These are phyloP conservation scores for Microcebus tavaratra DNA, from an alignment of 2,113 vertebrate species.

Conservation along the genomic window DNA sequence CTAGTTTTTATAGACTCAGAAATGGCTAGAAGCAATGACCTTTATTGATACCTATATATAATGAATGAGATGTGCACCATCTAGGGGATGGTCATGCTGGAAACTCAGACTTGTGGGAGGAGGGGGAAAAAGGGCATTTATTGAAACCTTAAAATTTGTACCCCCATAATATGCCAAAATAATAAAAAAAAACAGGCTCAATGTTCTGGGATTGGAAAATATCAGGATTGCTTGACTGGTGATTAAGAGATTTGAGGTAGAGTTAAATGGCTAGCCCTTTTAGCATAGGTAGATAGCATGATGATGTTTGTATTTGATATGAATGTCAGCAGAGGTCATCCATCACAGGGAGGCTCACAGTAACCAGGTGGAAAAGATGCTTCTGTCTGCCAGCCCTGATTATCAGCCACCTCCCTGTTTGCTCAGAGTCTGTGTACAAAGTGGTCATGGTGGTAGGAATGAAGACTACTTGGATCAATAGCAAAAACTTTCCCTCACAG, in stretches of 20 bases:
- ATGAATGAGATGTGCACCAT: no score
- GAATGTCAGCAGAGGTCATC: fast-evolving
- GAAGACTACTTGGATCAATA: background rate
- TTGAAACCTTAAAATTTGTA: no score
- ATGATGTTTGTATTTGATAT: fast-evolving
- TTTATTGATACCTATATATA: background rate
- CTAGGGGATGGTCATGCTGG: no score
- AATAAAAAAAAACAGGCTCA: background rate
- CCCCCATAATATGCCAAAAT: no score
- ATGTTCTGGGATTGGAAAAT: background rate
- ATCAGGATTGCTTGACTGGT: background rate
- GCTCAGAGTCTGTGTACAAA: background rate
- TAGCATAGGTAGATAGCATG: background rate
- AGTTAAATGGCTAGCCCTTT: no score
- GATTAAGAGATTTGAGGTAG: background rate
- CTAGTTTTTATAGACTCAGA: background rate
- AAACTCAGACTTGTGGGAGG: no score
- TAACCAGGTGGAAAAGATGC: background rate
- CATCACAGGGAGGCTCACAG: background rate
- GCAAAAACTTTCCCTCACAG: no score
- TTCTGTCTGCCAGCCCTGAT: no score
- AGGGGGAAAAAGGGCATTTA: no score
- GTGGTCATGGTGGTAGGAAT: background rate
- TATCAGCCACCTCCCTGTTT: no score
- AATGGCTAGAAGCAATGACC: background rate